A percentile compares a stretch with the other conserved stretches of the same genome.
Evolutionary conservation across 2,888 invertebrate species (phyloP).

Genomic region (Mactromeris polynyma): DNA sequence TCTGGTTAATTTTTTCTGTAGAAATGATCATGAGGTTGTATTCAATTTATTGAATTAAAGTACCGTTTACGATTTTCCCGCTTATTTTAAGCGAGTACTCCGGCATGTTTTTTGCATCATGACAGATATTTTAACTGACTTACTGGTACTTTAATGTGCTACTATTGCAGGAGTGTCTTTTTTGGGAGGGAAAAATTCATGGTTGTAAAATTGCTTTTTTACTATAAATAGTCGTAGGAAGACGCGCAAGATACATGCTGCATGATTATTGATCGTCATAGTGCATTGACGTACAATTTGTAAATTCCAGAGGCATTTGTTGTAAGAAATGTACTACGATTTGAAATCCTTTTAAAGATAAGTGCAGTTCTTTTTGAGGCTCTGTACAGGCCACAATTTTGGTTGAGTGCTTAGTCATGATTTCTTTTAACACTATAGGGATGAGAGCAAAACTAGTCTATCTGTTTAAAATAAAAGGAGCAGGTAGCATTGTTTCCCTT

Average conservation of each 20-base stretch:
- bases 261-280: slow-evolving; percentile 18
- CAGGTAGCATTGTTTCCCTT: too few species aligned
- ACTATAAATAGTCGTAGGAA: neutral
- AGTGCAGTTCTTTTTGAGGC: too few species aligned
- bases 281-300: neutral
- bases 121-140: neutral
- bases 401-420: too few species aligned
- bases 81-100: neutral
- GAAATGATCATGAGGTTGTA: neutral
- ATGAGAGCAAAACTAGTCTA: too few species aligned
- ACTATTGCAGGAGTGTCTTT: neutral
- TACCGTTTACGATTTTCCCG: neutral
- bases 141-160: neutral
- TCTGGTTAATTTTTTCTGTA: neutral
- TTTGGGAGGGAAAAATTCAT: neutral
- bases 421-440: too few species aligned
- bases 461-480: too few species aligned
- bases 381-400: too few species aligned
- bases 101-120: neutral
- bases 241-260: neutral
- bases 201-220: slow-evolving; percentile 23
- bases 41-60: neutral
- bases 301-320: neutral
- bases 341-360: too few species aligned
- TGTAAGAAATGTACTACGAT: neutral